These are phyloP conservation scores for Thymelicus lineola DNA, from an alignment of 2,888 invertebrate genomes.

Conservation along the genomic window DNA sequence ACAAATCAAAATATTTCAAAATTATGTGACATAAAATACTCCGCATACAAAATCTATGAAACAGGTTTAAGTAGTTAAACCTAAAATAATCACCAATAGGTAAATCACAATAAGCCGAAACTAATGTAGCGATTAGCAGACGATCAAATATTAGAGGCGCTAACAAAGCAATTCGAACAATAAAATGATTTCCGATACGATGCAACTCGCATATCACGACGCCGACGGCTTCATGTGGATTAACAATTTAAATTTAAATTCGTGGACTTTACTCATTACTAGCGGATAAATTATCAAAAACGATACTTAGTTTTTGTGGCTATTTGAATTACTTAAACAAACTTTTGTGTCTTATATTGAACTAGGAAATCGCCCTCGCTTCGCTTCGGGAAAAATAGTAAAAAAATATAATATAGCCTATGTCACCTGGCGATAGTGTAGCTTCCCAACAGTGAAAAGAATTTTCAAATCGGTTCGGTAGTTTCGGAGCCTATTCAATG, in stretches of 20 bases:
- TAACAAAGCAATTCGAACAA: conserved; percentile 17
- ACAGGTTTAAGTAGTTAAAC: not conserved
- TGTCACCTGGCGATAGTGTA: too few relatives aligned
- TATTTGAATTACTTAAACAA: too few relatives aligned
- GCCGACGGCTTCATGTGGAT: conserved; percentile 10
- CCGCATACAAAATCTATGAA: not conserved
- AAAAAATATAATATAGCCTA: too few relatives aligned
- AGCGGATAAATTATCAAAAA: not conserved
- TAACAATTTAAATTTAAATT: not conserved
- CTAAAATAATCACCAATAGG: not conserved
- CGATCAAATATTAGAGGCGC: conserved; percentile 24
- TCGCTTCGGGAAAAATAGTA: too few relatives aligned
- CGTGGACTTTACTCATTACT: not conserved
- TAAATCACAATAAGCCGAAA: not conserved
- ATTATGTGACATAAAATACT: too few relatives aligned
- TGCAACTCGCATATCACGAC: conserved; percentile 9
- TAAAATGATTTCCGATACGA: conserved; percentile 26
- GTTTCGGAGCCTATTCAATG: too few relatives aligned
- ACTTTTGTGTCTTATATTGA: too few relatives aligned
- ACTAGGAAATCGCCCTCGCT: too few relatives aligned
- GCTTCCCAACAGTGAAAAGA: too few relatives aligned
- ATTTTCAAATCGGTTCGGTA: too few relatives aligned
- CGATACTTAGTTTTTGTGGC: too few relatives aligned
- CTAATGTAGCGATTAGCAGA: conserved; percentile 27
- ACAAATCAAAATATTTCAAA: too few relatives aligned